Evolutionary conservation across 2,797 vertebrate species (phyloP).

Genomic region (Galagoides demidoff): DNA sequence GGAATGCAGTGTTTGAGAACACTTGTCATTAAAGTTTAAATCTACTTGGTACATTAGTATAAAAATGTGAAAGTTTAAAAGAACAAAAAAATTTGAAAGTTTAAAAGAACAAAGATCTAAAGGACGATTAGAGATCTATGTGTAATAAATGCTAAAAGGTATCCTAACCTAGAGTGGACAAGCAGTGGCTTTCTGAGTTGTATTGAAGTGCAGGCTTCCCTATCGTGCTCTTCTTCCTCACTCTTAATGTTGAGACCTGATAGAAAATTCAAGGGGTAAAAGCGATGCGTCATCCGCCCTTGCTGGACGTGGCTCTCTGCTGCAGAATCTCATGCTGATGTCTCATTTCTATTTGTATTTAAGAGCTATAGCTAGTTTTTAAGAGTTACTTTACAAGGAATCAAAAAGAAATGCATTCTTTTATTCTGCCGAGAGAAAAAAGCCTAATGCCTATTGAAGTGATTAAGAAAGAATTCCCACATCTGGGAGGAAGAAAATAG

Average conservation of each 20-base stretch:
- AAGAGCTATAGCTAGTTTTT: background rate
- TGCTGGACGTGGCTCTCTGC: background rate
- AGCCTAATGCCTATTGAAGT: background rate
- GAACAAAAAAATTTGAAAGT: background rate
- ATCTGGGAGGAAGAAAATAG: background rate
- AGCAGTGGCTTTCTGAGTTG: background rate
- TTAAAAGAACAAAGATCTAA: background rate
- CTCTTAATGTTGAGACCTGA: background rate
- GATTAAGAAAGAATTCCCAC: background rate
- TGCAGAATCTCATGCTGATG: background rate
- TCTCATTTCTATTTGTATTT: background rate
- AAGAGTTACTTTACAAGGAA: background rate
- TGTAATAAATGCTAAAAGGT: background rate
- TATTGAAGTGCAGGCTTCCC: accelerated
- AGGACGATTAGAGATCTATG: background rate
- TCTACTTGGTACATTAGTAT: background rate
- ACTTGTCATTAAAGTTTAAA: background rate
- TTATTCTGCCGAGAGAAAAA: background rate
- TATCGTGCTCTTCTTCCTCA: too few species aligned
- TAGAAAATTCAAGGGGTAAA: background rate
- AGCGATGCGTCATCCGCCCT: background rate
- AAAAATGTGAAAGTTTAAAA: background rate
- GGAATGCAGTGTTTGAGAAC: background rate
- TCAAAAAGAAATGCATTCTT: background rate
- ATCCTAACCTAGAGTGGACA: background rate